Conservation (phyloP, 2,113 vertebrate genomes). For the Pipa parva region DNA sequence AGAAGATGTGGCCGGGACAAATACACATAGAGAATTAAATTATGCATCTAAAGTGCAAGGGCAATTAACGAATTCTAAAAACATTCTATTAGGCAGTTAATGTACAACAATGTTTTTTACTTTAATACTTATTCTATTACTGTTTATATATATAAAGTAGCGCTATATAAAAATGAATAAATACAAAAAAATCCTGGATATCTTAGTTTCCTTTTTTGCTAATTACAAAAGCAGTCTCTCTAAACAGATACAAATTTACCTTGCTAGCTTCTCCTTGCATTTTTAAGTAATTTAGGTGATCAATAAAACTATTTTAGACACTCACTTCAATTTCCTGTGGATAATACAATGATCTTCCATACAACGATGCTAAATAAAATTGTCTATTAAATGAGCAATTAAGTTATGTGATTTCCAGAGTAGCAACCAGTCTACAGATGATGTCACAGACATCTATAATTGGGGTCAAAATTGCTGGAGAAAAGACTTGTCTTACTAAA, state of each 20-base stretch:
- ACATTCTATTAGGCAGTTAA: no score
- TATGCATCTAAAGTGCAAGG: no score
- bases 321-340: conserved; percentile 41
- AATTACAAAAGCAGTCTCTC: conserved; percentile 22
- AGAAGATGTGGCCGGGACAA: no score
- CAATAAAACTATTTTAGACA: conserved; percentile 40
- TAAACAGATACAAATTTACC: conserved; percentile 32
- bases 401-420: conserved; percentile 42
- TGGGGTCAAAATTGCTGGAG: conserved; percentile 39
- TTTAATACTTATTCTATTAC: no score
- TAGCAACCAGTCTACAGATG: conserved; percentile 36
- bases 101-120: no score
- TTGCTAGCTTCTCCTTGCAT: conserved; percentile 27
- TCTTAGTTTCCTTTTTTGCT: no score
- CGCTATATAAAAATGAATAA: no score
- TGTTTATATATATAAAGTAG: no score
- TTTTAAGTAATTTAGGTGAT: conserved; percentile 37
- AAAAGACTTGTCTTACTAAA: conserved; percentile 39
- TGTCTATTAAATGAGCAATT: conserved; percentile 42
- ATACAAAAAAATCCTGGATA: no score
- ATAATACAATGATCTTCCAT: conserved; percentile 37
- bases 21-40: no score
- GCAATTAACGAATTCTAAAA: no score
- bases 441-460: conserved; percentile 40
- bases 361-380: conserved; percentile 40